Evolutionary conservation across 2,888 invertebrate genomes (phyloP).

Genomic region (Metalampra italica): DNA sequence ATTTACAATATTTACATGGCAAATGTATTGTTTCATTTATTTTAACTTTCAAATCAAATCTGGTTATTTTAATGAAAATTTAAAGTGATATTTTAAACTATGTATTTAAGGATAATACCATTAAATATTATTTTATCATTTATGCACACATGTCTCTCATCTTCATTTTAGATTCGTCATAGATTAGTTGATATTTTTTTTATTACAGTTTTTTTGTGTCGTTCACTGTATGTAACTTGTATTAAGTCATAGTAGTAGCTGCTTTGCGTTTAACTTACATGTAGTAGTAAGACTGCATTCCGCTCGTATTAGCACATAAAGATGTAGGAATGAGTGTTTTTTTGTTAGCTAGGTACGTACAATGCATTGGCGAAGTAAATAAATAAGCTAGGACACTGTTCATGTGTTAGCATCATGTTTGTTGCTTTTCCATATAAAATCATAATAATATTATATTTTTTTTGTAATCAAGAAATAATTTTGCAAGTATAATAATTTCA

Average conservation of each 20-base stretch:
- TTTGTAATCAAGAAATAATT: too few species aligned
- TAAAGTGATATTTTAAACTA: constrained; percentile 10
- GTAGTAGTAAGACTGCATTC: constrained; percentile 37
- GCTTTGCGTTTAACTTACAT: constrained; percentile 20
- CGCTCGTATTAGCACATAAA: constrained; percentile 37
- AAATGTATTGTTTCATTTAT: too few species aligned
- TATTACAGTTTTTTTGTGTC: background rate
- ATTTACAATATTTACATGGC: too few species aligned
- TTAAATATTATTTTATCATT: too few species aligned
- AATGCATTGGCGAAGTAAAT: too few species aligned
- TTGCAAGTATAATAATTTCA: constrained; percentile 12
- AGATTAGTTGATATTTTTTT: background rate
- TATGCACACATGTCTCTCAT: too few species aligned
- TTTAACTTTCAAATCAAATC: background rate
- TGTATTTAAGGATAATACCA: constrained; percentile 1
- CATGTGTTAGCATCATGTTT: too few species aligned
- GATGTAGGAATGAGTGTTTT: constrained; percentile 22
- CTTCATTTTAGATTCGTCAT: background rate
- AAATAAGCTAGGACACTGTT: too few species aligned
- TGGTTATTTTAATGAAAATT: constrained; percentile 5
- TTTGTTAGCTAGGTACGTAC: constrained; percentile 1
- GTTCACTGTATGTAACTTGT: background rate
- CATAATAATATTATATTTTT: too few species aligned
- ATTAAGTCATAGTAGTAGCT: constrained; percentile 11
- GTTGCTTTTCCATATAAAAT: background rate